Evolutionary conservation across 2,113 vertebrate genomes (phyloP).

Genomic region (Eolophus roseicapilla): DNA sequence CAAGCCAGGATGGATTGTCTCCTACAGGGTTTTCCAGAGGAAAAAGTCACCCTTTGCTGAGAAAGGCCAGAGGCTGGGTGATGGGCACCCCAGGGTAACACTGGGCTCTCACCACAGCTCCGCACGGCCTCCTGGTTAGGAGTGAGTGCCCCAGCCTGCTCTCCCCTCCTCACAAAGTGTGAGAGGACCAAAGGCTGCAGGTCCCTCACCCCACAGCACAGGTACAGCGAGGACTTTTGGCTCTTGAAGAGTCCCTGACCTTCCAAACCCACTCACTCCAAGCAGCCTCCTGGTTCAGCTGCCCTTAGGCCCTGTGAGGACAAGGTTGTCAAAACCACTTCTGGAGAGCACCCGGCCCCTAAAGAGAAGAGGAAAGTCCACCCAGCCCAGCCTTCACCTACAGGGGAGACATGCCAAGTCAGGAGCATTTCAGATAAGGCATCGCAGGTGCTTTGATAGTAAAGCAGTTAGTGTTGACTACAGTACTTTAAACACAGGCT

Average conservation of each 20-base stretch:
- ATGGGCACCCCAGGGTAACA: background rate
- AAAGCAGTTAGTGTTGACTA: constrained; percentile 61
- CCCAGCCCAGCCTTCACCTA: background rate
- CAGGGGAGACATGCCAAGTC: background rate
- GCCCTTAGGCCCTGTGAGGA: background rate
- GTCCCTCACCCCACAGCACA: background rate
- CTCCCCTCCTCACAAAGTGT: background rate
- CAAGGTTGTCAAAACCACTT: background rate
- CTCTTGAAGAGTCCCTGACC: constrained; percentile 2
- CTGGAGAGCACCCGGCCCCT: background rate
- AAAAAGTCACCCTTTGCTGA: background rate
- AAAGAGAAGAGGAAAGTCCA: background rate
- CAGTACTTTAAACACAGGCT: constrained; percentile 24
- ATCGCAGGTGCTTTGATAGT: constrained; percentile 77
- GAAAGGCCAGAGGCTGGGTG: background rate
- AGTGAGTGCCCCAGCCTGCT: background rate
- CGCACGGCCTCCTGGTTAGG: background rate
- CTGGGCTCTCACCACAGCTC: background rate
- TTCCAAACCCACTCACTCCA: background rate
- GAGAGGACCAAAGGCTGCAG: background rate
- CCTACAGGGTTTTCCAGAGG: background rate
- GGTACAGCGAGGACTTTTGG: background rate
- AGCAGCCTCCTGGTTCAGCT: background rate
- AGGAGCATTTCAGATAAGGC: constrained; percentile 71
- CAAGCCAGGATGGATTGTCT: background rate